A percentile compares a stretch with the other conserved stretches of the same genome.
These are phyloP conservation scores for Caenorhabditis sp. DNA, from an alignment of 2,888 invertebrate species.

Conservation along the genomic window DNA sequence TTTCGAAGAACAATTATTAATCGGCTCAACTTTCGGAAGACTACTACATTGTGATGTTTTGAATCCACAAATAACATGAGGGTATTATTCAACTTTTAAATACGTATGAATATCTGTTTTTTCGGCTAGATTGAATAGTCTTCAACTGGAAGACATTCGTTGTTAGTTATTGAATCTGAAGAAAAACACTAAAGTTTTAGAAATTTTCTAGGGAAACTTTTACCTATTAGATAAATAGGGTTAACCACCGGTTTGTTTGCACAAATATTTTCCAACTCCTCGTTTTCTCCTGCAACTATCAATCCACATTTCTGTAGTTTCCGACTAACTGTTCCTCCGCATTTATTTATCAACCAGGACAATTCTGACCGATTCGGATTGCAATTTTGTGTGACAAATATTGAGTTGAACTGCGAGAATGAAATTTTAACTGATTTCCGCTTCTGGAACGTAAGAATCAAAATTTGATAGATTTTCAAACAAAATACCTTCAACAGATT, in stretches of 20 bases:
- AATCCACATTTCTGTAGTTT: too few species aligned
- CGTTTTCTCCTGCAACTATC: too few species aligned
- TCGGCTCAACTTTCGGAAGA: conserved; percentile 64
- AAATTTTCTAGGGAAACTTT: background rate
- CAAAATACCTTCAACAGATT: conserved; percentile 7
- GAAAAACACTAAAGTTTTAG: background rate
- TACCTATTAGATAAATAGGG: background rate
- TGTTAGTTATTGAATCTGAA: conserved; percentile 2
- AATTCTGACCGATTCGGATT: conserved; percentile 23
- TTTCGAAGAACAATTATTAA: conserved; percentile 53
- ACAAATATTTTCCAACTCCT: background rate
- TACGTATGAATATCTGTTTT: background rate
- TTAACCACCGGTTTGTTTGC: background rate
- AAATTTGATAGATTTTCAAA: background rate
- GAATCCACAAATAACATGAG: conserved; percentile 50
- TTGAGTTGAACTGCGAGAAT: conserved; percentile 8
- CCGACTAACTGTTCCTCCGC: conserved; percentile 30
- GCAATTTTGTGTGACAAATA: conserved; percentile 30
- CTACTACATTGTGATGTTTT: conserved; percentile 54
- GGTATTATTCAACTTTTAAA: background rate
- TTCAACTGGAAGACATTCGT: background rate
- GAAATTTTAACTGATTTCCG: background rate
- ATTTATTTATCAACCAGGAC: conserved; percentile 32
- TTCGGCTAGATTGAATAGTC: background rate
- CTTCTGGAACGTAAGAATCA: conserved; percentile 8